Evolutionary conservation across 2,113 vertebrate genomes (phyloP), one percentile per base, ranked within the genome.

Genomic region (Coryphaenoides rupestris): DNA sequence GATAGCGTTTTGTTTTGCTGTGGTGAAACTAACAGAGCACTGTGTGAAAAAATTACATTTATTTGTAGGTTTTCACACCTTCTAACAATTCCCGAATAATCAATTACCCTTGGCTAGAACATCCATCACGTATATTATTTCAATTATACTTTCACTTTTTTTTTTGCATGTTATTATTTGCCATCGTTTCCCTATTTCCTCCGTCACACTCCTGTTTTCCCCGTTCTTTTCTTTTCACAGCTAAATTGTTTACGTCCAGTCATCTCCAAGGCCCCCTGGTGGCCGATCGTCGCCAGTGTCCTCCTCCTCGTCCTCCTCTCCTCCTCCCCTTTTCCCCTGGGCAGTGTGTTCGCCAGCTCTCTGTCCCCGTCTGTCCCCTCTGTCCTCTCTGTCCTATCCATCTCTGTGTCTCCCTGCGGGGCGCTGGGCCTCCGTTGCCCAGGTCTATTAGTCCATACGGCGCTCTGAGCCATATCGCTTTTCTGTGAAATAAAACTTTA

Each of bases 401-500:
- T 80, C 65, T 78, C 73, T 63, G 55, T 81, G 75, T 81, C 65
- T 74, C 74, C 57, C 80, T 79, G 22, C 77, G 80, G 74, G 73
- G 73, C 82, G 84, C 64, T 75, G 75, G 89, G 90, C 87, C 73
- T 70, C 68, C 60, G 78, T 86, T 81, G 78, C 79, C 46, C 33
- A 65, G 74, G 79, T 76, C 83, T 83, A 70, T 72, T 68, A 69
- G 49, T 81, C 85, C 80, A 86, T 89, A 89, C 91, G 96, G 91
- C 93, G 88, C 85, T 80, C 77, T 83, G 73, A 87, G 78, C 81
- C 75, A 17, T 74, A 69, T 79, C 85, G 78, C 86, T 85, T n/a
- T 85, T 87, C 68, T 95, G 93, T 96, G 93, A 96, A 12, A 98
- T 98, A 98, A 98, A 98, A 97, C 87, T 90, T 88, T 89, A 80